A percentile compares a stretch with the other conserved stretches of the same genome.
These are phyloP conservation scores for Scatophagus argus DNA, from an alignment of 2,113 vertebrate genomes.

Conservation along the genomic window DNA sequence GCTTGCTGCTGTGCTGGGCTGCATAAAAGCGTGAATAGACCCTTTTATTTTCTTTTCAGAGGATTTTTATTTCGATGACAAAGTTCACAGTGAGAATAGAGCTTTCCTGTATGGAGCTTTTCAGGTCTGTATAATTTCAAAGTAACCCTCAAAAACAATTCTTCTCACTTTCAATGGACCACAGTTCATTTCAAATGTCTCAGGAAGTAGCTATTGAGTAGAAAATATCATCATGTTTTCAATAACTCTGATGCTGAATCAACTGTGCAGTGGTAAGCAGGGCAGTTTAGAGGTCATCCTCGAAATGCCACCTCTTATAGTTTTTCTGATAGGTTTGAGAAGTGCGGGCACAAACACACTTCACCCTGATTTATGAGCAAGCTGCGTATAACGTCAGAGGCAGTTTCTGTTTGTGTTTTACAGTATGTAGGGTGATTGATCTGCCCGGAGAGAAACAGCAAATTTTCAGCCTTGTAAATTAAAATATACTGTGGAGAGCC, in stretches of 20 bases:
- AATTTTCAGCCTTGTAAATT: constrained; percentile 37
- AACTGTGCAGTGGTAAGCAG: constrained; percentile 37
- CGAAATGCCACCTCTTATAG: constrained; percentile 67
- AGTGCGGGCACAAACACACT: constrained; percentile 28
- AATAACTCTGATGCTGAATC: constrained; percentile 59
- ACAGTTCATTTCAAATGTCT: constrained; percentile 56
- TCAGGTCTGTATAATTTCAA: constrained; percentile 52
- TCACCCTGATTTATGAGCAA: constrained; percentile 54
- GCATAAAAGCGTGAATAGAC: constrained; percentile 36
- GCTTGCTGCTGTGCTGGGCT: constrained; percentile 4
- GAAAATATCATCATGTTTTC: constrained; percentile 63
- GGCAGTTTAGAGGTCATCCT: constrained; percentile 67
- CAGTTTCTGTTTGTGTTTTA: constrained; percentile 28
- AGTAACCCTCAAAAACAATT: constrained; percentile 49
- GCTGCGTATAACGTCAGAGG: constrained; percentile 26
- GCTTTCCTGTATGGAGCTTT: constrained; percentile 41
- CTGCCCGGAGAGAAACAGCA: constrained; percentile 16
- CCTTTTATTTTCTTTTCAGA: constrained; percentile 47
- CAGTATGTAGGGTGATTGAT: constrained; percentile 32
- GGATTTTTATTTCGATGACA: constrained; percentile 43
- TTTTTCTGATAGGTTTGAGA: constrained; percentile 58
- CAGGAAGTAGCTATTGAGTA: constrained; percentile 61
- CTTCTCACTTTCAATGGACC: constrained; percentile 50
- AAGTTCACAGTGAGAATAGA: constrained; percentile 41
- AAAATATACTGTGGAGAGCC: background rate